Percentiles rank a stretch among this genome's conserved stretches.
Evolutionary conservation across 2,888 invertebrate species (phyloP).

Genomic region (Noctua comes): DNA sequence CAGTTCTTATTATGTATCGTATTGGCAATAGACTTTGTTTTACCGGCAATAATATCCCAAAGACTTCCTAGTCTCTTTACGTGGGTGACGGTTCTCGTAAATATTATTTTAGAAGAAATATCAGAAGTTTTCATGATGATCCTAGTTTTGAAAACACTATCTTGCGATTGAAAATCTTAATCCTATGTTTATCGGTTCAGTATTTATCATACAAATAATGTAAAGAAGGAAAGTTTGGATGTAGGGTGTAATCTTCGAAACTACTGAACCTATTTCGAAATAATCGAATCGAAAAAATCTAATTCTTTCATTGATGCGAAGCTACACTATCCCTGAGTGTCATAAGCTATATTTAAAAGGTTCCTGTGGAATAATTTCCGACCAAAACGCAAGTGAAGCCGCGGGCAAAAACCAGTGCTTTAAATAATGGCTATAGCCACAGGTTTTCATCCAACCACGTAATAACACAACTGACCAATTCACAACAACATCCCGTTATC

Average conservation of each 20-base stretch:
- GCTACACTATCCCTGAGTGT: too few species aligned
- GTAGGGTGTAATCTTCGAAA: not conserved
- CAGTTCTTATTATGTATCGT: conserved; percentile 65
- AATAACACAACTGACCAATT: conserved; percentile 64
- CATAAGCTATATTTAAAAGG: not conserved
- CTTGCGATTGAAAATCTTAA: not conserved
- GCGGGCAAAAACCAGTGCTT: too few species aligned
- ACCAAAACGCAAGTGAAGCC: not conserved
- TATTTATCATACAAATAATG: not conserved
- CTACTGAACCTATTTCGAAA: not conserved
- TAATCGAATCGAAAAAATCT: too few species aligned
- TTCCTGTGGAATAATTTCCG: not conserved
- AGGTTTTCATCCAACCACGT: conserved; percentile 61
- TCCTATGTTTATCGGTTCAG: too few species aligned
- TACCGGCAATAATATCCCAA: not conserved
- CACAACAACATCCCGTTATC: conserved; percentile 73
- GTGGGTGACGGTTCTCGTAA: not conserved
- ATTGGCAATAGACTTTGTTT: conserved; percentile 50
- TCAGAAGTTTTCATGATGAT: not conserved
- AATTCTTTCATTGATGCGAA: not conserved
- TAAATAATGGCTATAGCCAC: conserved; percentile 20
- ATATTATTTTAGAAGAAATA: not conserved
- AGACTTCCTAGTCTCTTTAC: too few species aligned
- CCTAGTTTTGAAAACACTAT: not conserved
- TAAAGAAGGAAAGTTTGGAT: not conserved